A percentile compares a stretch with the other conserved stretches of the same genome.
phyloP scores from a whole-genome alignment of 2,797 vertebrate species.

The Pantherophis vulpinus region DNA sequence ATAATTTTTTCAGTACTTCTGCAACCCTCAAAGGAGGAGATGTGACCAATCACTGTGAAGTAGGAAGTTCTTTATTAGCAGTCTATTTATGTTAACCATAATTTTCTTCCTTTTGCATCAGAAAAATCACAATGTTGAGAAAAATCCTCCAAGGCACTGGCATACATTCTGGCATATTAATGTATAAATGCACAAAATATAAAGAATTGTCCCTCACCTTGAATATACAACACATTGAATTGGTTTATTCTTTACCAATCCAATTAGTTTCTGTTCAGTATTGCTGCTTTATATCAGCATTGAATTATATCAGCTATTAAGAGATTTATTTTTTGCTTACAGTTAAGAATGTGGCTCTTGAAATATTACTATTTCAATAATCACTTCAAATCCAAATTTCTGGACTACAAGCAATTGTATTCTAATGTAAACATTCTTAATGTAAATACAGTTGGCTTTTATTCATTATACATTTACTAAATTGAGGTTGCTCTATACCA shows the following conservation, averaged over 20 bases:
- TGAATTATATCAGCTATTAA: constrained; percentile 7
- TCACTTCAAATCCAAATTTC: background rate
- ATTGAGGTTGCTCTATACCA: background rate
- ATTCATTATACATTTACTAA: background rate
- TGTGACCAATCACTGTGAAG: constrained; percentile 79
- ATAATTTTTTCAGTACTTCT: constrained; percentile 76
- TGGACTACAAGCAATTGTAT: background rate
- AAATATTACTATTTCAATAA: background rate
- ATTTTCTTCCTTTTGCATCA: constrained; percentile 71
- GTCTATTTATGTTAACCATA: constrained; percentile 71
- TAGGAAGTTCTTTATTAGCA: constrained; percentile 76
- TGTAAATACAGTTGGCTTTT: background rate
- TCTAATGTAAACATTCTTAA: background rate
- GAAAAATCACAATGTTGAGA: constrained; percentile 66
- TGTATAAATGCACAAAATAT: constrained; percentile 12
- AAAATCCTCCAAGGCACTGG: constrained; percentile 38
- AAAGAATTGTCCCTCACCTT: constrained; percentile 34
- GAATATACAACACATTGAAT: constrained; percentile 29
- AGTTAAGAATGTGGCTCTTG: background rate
- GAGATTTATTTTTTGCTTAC: background rate
- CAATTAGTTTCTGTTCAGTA: constrained; percentile 15
- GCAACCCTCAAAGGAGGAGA: constrained; percentile 77
- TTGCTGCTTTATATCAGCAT: constrained; percentile 14
- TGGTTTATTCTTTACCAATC: constrained; percentile 9
- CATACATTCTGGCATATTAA: constrained; percentile 47